These are phyloP conservation scores for Suricata suricatta DNA, from an alignment of 2,113 vertebrate species.

Conservation along the genomic window DNA sequence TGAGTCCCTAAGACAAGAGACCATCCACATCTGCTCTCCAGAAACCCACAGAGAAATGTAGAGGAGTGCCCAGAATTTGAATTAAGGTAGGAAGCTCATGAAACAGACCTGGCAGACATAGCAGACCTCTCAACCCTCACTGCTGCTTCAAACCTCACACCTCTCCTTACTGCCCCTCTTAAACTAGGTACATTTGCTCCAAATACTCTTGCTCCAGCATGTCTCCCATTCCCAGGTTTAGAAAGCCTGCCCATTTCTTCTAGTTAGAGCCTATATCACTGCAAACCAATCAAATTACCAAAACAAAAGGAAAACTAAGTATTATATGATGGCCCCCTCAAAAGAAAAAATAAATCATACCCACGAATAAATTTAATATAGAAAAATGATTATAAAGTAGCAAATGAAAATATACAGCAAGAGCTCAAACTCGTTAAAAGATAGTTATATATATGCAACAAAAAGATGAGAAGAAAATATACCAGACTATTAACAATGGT, in stretches of 20 bases:
- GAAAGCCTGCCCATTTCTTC: not conserved
- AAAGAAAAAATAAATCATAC: not conserved
- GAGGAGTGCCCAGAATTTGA: not conserved
- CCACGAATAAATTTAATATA: conserved; percentile 25
- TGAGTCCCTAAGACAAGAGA: not conserved
- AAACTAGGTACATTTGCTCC: not conserved
- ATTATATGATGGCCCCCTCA: not conserved
- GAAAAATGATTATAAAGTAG: conserved; percentile 41
- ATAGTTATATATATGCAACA: not conserved
- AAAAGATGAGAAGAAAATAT: conserved; percentile 53
- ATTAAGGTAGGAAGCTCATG: not conserved
- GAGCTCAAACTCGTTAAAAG: conserved; percentile 24
- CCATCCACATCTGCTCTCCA: not conserved
- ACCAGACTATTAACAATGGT: conserved; percentile 1
- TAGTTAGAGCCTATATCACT: not conserved
- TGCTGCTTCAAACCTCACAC: not conserved
- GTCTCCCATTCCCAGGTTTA: not conserved
- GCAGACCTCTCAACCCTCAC: not conserved
- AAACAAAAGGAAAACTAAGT: conserved; percentile 38
- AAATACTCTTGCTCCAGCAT: not conserved
- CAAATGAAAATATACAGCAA: conserved; percentile 6
- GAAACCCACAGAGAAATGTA: conserved; percentile 22
- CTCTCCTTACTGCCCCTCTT: conserved; percentile 6
- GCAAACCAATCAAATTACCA: conserved; percentile 41
- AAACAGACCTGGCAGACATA: conserved; percentile 12